Base-by-base conservation (phyloP, 2,797 vertebrate genomes). In the Nyctalus aviator region DNA sequence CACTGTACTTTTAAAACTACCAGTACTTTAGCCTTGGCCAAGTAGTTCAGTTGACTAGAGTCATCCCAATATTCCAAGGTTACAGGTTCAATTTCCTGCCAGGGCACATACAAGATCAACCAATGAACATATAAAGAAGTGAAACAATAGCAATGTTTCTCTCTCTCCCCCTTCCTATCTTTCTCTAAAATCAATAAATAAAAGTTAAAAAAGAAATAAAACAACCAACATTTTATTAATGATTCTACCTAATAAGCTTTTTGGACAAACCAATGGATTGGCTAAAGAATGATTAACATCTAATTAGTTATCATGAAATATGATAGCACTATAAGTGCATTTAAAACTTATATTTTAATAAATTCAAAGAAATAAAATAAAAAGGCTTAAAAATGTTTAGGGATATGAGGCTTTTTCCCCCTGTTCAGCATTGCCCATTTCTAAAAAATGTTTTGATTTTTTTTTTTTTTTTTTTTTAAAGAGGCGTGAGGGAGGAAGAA, bases 341-440 rank as follows among this genome's bases (percentile, higher is more conserved):
- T 78, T 59, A 92, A 91, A 88, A 76, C 27, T 25, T 82, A 23
- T 21, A 81, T 66, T 73, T 86, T 87, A 94, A 95, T 25, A 86
- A 94, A 86, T 30, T 30, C 64, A 81, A 87, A 90, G 10, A 78
- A 62, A 84, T 77, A 46, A 71, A 88, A 81, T 30, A 83, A 11
- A 55, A 71, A 41, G 46, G 6, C 30, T 30, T 82, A n/a, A 44
- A 55, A 81, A 57, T 48, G 79, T 72, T 91, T 69, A 84, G 71
- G 4, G n/a, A 77, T 21, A 44, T 50, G 30, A 95, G 35, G 71
- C 27, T 78, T 21, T 66, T 69, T 37, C 8, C 7, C 2, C 23
- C 15, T n/a, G 20, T 1, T n/a, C 7, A 41, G 21, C 68, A 59
- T 23, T 57, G 27, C 86, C 30, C 53, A 78, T 59, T 93, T 87